These are phyloP conservation scores for Cremastinae sp. DNA, from an alignment of 2,888 invertebrate species.

Conservation along the genomic window DNA sequence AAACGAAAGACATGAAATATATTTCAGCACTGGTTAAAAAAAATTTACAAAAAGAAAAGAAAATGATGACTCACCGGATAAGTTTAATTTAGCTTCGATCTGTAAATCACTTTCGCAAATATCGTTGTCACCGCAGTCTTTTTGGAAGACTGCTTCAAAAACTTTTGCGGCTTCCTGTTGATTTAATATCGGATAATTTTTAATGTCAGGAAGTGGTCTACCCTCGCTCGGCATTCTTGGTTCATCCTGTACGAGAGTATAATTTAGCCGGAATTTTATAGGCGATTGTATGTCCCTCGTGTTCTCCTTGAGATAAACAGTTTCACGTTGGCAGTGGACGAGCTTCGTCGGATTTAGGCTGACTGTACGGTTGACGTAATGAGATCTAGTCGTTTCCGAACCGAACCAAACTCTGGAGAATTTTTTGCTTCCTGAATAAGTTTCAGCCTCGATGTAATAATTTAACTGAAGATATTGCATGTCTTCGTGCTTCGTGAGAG, in stretches of 20 bases:
- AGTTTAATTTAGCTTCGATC: slow-evolving; percentile 84
- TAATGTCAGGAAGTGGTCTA: slow-evolving; percentile 85
- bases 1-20: slow-evolving; percentile 25
- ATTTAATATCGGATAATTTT: slow-evolving; percentile 93
- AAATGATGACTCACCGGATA: slow-evolving; percentile 81
- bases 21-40: not conserved
- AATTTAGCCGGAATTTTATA: slow-evolving; percentile 92
- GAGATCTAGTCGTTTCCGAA: slow-evolving; percentile 82
- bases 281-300: slow-evolving; percentile 94
- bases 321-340: slow-evolving; percentile 87
- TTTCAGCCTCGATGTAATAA: slow-evolving; percentile 92
- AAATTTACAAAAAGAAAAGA: not conserved
- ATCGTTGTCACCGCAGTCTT: slow-evolving; percentile 94
- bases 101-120: slow-evolving; percentile 92
- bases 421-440: slow-evolving; percentile 87
- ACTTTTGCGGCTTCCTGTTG: slow-evolving; percentile 90
- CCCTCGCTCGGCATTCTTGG: slow-evolving; percentile 82
- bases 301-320: slow-evolving; percentile 93
- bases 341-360: slow-evolving; percentile 83
- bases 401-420: slow-evolving; percentile 92
- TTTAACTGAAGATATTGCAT: slow-evolving; percentile 83
- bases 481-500: slow-evolving; percentile 81
- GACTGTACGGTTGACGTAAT: slow-evolving; percentile 85
- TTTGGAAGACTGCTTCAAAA: slow-evolving; percentile 93
- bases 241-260: slow-evolving; percentile 88